These are phyloP conservation scores for Tenualosa thibaudeaui DNA, from an alignment of 2,797 vertebrate genomes.

Conservation along the genomic window DNA sequence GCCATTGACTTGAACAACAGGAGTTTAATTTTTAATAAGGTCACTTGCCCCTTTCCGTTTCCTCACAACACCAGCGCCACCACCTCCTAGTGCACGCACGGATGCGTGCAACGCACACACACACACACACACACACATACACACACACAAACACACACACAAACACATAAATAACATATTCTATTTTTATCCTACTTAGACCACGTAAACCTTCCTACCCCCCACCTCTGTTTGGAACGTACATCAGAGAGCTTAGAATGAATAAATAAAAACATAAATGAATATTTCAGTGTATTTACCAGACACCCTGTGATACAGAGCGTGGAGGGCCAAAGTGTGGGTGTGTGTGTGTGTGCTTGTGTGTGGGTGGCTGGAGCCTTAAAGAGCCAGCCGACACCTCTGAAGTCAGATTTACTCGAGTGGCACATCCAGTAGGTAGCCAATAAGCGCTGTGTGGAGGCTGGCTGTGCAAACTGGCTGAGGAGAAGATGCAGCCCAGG, in stretches of 20 bases:
- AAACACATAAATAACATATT: constrained; percentile 15
- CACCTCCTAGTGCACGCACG: not conserved
- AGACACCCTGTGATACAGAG: constrained; percentile 30
- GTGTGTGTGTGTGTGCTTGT: no score
- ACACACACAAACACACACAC: constrained; percentile 10
- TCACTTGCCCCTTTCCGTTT: constrained; percentile 7
- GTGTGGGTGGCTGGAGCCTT: no score
- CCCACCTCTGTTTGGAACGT: not conserved
- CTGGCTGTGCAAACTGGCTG: not conserved
- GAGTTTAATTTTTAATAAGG: constrained; percentile 25
- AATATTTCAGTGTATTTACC: constrained; percentile 48
- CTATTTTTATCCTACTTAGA: constrained; percentile 24
- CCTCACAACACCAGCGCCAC: constrained; percentile 11
- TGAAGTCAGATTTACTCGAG: not conserved
- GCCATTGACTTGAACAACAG: constrained; percentile 15
- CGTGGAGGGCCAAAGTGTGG: not conserved
- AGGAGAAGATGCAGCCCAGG: not conserved
- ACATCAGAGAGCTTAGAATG: constrained; percentile 31
- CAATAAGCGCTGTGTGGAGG: not conserved
- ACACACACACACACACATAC: constrained; percentile 21
- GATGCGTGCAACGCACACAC: not conserved
- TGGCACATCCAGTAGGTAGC: not conserved
- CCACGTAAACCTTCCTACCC: constrained; percentile 18
- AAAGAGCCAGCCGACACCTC: not conserved
- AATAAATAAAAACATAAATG: constrained; percentile 51